phyloP scores from a whole-genome alignment of 2,113 vertebrate genomes.

The Neodontobutis hainanensis region DNA sequence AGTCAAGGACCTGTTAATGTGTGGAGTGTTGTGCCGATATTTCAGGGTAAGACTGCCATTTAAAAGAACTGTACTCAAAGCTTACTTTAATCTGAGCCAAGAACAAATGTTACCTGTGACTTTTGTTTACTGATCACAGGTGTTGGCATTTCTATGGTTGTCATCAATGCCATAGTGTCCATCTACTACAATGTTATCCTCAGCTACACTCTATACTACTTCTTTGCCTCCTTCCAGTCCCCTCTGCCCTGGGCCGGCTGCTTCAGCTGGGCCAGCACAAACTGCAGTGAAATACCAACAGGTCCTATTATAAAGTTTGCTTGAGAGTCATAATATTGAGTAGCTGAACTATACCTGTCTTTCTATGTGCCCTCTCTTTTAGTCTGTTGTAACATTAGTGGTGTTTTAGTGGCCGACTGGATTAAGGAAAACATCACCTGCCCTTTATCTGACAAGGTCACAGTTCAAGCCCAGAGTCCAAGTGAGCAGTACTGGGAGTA shows the following conservation, averaged over 20 bases:
- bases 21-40: conserved; percentile 85
- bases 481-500: conserved; percentile 97
- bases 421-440: conserved; percentile 75
- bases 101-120: background rate
- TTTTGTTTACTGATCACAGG: conserved; percentile 73
- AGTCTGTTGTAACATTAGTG: conserved; percentile 77
- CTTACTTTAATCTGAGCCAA: too few species aligned
- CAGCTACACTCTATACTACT: conserved; percentile 90
- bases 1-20: conserved; percentile 86
- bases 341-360: too few species aligned
- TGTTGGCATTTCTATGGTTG: conserved; percentile 88
- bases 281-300: conserved; percentile 79
- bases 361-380: background rate
- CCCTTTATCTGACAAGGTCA: conserved; percentile 10
- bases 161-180: conserved; percentile 83
- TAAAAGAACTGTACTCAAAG: too few species aligned
- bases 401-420: conserved; percentile 63
- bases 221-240: conserved; percentile 91
- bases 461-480: conserved; percentile 77
- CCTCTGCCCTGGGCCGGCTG: conserved; percentile 87
- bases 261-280: conserved; percentile 74
- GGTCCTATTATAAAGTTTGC: conserved; percentile 67
- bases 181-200: conserved; percentile 96
- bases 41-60: conserved; percentile 80
- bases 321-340: too few species aligned